Evolutionary conservation across 1,140 invertebrate species (phyloP).

Genomic region (Aphelinus atriplicis): DNA sequence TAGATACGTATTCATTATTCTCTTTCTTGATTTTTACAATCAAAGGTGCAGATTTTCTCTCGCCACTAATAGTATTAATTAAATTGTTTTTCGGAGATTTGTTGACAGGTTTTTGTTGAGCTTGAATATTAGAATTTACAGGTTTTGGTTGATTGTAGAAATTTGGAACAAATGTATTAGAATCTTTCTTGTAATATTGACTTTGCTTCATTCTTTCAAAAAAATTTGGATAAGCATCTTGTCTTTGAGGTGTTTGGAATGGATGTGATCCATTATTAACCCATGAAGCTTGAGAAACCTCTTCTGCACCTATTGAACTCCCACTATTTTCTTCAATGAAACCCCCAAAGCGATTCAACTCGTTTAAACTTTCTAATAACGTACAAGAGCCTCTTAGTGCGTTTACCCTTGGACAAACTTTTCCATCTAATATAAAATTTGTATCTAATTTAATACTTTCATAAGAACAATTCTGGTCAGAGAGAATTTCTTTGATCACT

Average conservation of each 20-base stretch:
- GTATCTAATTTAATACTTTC: slow-evolving; percentile 27
- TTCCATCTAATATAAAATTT: neutral
- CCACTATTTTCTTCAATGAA: slow-evolving; percentile 23
- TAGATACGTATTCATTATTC: slow-evolving; percentile 24
- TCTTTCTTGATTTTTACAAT: slow-evolving; percentile 31
- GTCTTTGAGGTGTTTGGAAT: no score
- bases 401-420: no score
- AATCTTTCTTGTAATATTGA: no score
- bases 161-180: no score
- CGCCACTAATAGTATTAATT: no score
- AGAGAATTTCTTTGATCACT: slow-evolving; percentile 35
- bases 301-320: neutral
- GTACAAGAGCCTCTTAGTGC: slow-evolving; percentile 13
- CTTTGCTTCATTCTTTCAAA: no score
- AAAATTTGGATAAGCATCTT: no score
- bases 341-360: slow-evolving; percentile 36
- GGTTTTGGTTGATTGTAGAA: no score
- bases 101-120: no score
- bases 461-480: slow-evolving; percentile 6
- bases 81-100: no score
- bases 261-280: neutral
- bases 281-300: neutral
- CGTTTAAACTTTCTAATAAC: slow-evolving; percentile 35
- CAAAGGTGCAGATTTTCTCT: slow-evolving; percentile 4
- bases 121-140: no score